A percentile compares a stretch with the other conserved stretches of the same genome.
These are phyloP conservation scores for Emydura subglobosa DNA, from an alignment of 2,113 vertebrate species.

Conservation along the genomic window DNA sequence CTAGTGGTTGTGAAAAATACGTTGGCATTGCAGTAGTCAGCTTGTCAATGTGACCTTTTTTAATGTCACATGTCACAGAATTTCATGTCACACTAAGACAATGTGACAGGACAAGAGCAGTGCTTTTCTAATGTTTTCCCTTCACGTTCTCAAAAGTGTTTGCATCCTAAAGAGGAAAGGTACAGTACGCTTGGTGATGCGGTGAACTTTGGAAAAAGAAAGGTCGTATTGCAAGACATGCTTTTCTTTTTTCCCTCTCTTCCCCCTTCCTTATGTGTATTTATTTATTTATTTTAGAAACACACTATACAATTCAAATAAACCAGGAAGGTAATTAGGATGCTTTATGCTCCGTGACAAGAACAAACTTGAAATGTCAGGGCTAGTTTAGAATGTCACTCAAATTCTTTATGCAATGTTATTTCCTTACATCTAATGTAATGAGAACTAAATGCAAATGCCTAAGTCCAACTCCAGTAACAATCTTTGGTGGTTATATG, in stretches of 20 bases:
- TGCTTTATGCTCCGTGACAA: constrained; percentile 40
- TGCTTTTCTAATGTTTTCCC: constrained; percentile 55
- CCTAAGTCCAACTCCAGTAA: constrained; percentile 16
- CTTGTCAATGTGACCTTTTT: constrained; percentile 84
- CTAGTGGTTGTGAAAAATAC: constrained; percentile 29
- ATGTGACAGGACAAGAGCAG: constrained; percentile 74
- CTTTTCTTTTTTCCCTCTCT: background rate
- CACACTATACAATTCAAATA: background rate
- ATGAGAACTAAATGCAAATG: constrained; percentile 6
- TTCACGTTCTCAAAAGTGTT: constrained; percentile 50
- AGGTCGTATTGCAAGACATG: background rate
- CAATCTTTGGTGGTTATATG: background rate
- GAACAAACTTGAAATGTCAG: constrained; percentile 55
- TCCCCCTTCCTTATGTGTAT: background rate
- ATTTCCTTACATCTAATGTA: constrained; percentile 25
- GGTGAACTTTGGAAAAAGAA: background rate
- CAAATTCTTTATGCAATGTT: constrained; percentile 32
- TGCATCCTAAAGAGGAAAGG: constrained; percentile 56
- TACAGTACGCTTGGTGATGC: background rate
- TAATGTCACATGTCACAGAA: constrained; percentile 81
- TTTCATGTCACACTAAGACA: constrained; percentile 79
- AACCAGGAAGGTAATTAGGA: background rate
- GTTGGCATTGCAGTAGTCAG: constrained; percentile 55
- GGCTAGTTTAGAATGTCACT: constrained; percentile 47
- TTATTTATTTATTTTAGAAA: background rate